Evolutionary conservation across 2,888 invertebrate species (phyloP).

Genomic region (Resseliella maxima): DNA sequence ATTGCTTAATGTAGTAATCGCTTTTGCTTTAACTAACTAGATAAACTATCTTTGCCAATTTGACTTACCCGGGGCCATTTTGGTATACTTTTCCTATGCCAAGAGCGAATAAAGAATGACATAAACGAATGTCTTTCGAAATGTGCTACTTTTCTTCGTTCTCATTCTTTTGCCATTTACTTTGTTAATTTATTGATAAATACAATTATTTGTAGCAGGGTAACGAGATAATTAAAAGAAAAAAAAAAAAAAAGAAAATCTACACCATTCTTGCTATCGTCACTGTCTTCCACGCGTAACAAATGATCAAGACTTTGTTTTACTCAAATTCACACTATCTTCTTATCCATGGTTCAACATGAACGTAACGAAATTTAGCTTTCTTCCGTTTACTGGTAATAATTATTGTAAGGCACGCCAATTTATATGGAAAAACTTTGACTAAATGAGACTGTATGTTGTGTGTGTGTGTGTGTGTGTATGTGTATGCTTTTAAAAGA

Average conservation of each 20-base stretch:
- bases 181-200: constrained; percentile 51
- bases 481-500: background rate
- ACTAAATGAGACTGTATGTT: too few species aligned
- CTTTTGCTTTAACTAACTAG: background rate
- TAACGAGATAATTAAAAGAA: constrained; percentile 50
- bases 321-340: constrained; percentile 46
- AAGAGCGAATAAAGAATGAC: too few species aligned
- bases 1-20: constrained; percentile 33
- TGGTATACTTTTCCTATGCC: background rate
- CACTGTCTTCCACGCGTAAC: constrained; percentile 3
- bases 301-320: constrained; percentile 48
- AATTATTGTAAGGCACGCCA: constrained; percentile 45
- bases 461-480: too few species aligned
- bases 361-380: constrained; percentile 8
- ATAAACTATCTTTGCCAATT: constrained; percentile 20
- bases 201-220: constrained; percentile 44
- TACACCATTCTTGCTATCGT: constrained; percentile 43
- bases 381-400: constrained; percentile 42
- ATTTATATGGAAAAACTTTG: constrained; percentile 51
- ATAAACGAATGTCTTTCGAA: too few species aligned
- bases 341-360: background rate
- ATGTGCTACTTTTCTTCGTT: background rate
- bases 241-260: too few species aligned
- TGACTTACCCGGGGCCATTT: background rate
- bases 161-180: background rate